Evolutionary conservation across 2,797 vertebrate genomes (phyloP).

Genomic region (Todus mexicanus): DNA sequence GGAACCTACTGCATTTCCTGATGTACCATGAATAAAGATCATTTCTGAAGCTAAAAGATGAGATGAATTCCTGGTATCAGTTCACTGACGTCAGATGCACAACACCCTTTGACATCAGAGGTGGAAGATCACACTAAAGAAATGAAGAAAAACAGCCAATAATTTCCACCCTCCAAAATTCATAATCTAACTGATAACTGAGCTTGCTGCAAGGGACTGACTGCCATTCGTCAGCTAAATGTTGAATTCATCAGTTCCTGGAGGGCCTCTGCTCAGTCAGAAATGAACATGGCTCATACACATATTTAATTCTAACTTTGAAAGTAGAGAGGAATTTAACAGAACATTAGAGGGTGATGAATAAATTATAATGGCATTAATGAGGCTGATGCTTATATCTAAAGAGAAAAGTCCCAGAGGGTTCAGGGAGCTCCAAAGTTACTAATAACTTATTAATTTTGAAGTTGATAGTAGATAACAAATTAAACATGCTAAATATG

Average conservation of each 20-base stretch:
- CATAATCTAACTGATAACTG: background rate
- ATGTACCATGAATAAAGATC: background rate
- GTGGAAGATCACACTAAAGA: background rate
- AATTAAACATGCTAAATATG: conserved; percentile 24
- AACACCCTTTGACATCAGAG: background rate
- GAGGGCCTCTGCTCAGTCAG: conserved; percentile 5
- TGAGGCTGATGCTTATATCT: conserved; percentile 14
- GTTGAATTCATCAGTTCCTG: background rate
- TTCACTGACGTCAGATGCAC: background rate
- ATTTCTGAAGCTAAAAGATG: background rate
- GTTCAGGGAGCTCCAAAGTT: background rate
- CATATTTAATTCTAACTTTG: conserved; percentile 27
- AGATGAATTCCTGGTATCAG: background rate
- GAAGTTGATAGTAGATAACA: conserved; percentile 30
- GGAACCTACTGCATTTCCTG: background rate
- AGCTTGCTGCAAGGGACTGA: background rate
- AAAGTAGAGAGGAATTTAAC: conserved; percentile 33
- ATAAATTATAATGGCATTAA: conserved; percentile 53
- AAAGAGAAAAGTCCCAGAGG: conserved; percentile 31
- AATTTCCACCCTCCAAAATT: background rate
- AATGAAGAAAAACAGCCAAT: background rate
- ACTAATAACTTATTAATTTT: conserved; percentile 56
- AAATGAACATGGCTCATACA: conserved; percentile 20
- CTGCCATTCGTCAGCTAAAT: background rate
- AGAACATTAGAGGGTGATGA: conserved; percentile 53